phyloP scores from a whole-genome alignment of 1,140 invertebrate genomes.

The Pararge aegeria region DNA sequence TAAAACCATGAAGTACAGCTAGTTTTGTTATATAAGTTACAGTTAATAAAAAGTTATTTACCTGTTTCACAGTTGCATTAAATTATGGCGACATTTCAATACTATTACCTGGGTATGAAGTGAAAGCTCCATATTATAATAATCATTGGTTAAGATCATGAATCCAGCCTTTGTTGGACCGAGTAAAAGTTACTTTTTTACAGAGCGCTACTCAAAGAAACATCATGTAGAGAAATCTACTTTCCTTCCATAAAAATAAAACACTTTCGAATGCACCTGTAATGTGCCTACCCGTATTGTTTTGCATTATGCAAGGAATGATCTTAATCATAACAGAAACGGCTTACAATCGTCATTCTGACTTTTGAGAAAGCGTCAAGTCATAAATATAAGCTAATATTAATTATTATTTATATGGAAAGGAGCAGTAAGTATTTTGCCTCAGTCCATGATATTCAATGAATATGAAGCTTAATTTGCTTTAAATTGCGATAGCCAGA shows the following conservation, averaged over 20 bases:
- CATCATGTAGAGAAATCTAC: conserved; percentile 29
- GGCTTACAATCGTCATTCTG: background rate
- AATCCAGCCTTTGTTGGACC: conserved; percentile 19
- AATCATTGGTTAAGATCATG: conserved; percentile 13
- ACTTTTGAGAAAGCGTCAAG: background rate
- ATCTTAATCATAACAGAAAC: conserved; percentile 24
- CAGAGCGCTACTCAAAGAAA: conserved; percentile 11
- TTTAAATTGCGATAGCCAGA: too few species aligned
- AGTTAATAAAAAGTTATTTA: too few species aligned
- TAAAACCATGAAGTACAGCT: too few species aligned
- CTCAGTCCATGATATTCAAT: background rate
- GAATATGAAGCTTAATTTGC: background rate
- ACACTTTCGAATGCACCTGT: conserved; percentile 32
- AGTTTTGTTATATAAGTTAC: too few species aligned
- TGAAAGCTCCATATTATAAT: conserved; percentile 8
- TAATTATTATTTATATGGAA: background rate
- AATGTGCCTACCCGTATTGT: conserved; percentile 16
- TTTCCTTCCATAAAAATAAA: conserved; percentile 26
- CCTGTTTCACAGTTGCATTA: too few species aligned
- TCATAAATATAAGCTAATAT: conserved; percentile 4
- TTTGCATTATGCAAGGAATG: conserved; percentile 16
- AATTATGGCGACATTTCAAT: background rate
- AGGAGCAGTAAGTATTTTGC: background rate
- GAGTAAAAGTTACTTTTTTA: conserved; percentile 31
- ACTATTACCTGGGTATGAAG: conserved; percentile 1